Percentiles rank a stretch among this genome's conserved stretches.
Evolutionary conservation across 1,140 invertebrate genomes (phyloP).

Genomic region (Brachystomella parvula): DNA sequence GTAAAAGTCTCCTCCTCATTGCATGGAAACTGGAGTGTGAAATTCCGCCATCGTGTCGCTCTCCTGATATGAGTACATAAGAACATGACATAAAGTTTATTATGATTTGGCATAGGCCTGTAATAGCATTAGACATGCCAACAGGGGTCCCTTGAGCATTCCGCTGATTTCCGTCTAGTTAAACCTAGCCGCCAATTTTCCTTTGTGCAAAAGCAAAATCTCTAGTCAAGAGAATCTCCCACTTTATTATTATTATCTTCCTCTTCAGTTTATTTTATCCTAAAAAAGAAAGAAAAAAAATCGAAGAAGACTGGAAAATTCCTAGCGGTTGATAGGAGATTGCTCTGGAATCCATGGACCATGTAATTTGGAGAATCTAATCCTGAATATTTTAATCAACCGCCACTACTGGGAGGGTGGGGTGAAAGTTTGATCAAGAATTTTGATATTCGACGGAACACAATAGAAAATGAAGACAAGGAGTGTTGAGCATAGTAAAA

Average conservation of each 20-base stretch:
- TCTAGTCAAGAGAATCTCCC: too few relatives aligned
- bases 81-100: not conserved
- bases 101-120: not conserved
- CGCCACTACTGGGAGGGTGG: not conserved
- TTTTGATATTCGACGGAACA: not conserved
- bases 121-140: not conserved
- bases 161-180: too few relatives aligned
- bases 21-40: not conserved
- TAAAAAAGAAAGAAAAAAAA: too few relatives aligned
- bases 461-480: not conserved
- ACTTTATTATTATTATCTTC: too few relatives aligned
- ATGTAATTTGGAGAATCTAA: not conserved
- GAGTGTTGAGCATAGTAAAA: not conserved
- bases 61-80: not conserved
- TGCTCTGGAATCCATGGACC: not conserved
- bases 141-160: too few relatives aligned
- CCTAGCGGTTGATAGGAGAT: too few relatives aligned
- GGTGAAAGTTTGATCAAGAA: not conserved
- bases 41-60: too few relatives aligned
- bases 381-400: constrained; percentile 4
- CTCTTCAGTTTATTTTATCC: too few relatives aligned
- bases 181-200: too few relatives aligned
- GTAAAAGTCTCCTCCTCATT: too few relatives aligned
- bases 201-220: too few relatives aligned
- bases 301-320: too few relatives aligned